Percentiles rank a stretch among this genome's conserved stretches.
phyloP scores from a whole-genome alignment of 2,888 invertebrate species.

The Apodemia duryi region DNA sequence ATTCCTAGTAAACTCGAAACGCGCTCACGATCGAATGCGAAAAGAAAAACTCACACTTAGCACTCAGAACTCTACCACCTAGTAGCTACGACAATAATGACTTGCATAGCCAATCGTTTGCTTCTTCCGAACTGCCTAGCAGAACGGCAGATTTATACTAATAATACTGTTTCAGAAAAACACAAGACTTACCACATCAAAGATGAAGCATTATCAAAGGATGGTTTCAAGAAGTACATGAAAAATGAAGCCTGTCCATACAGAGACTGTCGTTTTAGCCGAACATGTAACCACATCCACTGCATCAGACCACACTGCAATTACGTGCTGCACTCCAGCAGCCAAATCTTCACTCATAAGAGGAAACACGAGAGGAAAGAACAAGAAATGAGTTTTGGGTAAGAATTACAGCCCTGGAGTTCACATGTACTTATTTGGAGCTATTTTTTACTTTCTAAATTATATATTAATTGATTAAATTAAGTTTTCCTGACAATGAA shows the following conservation, averaged over 20 bases:
- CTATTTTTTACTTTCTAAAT: no score
- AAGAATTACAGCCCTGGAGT: slow-evolving; percentile 64
- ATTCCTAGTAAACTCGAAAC: no score
- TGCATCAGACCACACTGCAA: slow-evolving; percentile 97
- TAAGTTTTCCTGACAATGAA: no score
- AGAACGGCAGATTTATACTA: background rate
- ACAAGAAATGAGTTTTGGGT: slow-evolving; percentile 92
- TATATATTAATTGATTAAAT: no score
- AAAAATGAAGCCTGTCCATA: slow-evolving; percentile 97
- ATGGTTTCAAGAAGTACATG: slow-evolving; percentile 99
- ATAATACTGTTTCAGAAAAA: slow-evolving; percentile 86
- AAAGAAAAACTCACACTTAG: no score
- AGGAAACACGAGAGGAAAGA: slow-evolving; percentile 97
- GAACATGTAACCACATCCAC: slow-evolving; percentile 98
- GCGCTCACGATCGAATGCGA: no score
- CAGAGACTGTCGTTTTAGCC: slow-evolving; percentile 94
- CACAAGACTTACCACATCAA: slow-evolving; percentile 99
- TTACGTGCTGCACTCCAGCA: slow-evolving; percentile 97
- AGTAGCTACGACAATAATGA: no score
- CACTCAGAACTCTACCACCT: no score
- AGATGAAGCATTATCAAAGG: slow-evolving; percentile 95
- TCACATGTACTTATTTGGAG: no score
- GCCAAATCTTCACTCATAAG: slow-evolving; percentile 98
- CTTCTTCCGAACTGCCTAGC: no score
- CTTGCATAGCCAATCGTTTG: no score